A percentile compares a stretch with the other conserved stretches of the same genome.
Conservation (phyloP, 2,113 vertebrate species). For the Cyanocitta stelleri region DNA sequence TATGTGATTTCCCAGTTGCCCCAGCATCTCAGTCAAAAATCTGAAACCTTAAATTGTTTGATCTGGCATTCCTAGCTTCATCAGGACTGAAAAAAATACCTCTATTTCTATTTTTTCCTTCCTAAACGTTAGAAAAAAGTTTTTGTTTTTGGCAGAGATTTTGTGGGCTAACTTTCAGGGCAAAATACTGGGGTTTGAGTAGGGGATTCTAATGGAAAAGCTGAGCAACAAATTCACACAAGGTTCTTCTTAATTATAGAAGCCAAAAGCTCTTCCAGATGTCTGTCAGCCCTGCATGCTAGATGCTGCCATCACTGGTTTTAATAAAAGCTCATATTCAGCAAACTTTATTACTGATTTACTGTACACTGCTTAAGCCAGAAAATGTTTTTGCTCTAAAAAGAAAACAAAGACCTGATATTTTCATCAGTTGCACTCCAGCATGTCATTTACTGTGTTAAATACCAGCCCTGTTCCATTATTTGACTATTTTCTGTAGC, state of each 20-base stretch:
- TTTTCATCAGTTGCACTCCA: slow-evolving; percentile 10
- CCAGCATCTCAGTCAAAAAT: background rate
- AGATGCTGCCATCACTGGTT: slow-evolving; percentile 46
- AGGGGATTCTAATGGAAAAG: slow-evolving; percentile 47
- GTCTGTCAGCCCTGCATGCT: slow-evolving; percentile 24
- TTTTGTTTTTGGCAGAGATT: background rate
- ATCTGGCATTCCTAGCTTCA: background rate
- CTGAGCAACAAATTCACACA: slow-evolving; percentile 47
- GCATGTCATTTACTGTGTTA: background rate
- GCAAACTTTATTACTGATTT: slow-evolving; percentile 46
- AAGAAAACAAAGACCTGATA: slow-evolving; percentile 8
- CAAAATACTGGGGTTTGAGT: background rate
- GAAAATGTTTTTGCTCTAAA: slow-evolving; percentile 17
- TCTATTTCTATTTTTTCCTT: background rate
- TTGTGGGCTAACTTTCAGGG: background rate
- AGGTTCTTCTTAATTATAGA: slow-evolving; percentile 42
- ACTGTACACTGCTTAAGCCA: background rate
- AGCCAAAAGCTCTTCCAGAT: slow-evolving; percentile 52
- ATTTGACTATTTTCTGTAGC: background rate
- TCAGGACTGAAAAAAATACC: background rate
- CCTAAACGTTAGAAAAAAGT: background rate
- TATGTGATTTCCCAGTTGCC: background rate
- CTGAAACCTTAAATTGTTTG: background rate
- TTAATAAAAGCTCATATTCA: slow-evolving; percentile 52
- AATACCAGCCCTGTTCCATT: background rate